Base-by-base conservation (phyloP, 2,113 vertebrate genomes). In the Sakesphorus luctuosus region DNA sequence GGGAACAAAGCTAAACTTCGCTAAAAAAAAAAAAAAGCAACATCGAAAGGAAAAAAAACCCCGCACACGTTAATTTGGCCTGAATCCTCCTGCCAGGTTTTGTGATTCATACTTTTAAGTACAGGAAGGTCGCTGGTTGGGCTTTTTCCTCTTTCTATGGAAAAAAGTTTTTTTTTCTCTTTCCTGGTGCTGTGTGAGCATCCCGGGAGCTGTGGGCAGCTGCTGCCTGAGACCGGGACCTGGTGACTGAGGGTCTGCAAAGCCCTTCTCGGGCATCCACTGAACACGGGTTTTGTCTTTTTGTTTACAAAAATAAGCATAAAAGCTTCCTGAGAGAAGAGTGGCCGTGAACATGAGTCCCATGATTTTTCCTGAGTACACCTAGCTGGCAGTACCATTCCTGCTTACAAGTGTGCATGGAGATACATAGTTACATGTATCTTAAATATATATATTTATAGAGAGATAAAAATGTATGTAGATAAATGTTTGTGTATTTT, bases 101-200 rank as follows among this genome's bases (percentile, higher is more conserved):
- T 80, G 65, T 84, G 93, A 58, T 95, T 92, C 90, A 77, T 65
- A 49, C 50, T 66, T 77, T 80, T 43, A 20, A 69, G 46, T 44
- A 66, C 93, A 94, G 93, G 91, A 91, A 95, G 81, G 73, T 94
- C 33, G 43, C 65, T 50, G 65, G 65, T 50, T 58, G 79, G 24
- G 43, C 76, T 62, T 77, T 93, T 90, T 93, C 85, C 92, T 86
- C 72, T 93, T 36, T 78, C 36, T 19, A 12, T 96, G 91, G 89
- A 84, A 95, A 93, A 44, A 59, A 17, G 3, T 14, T 43, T 56
- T 62, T 63, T 84, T 65, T 29, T 4, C 56, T 26, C 71, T 88
- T 87, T 94, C 67, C 82, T 44, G 75, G 63, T 68, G 56, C 85
- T 68, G 28, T 46, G n/a, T 2, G 68, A 78, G 6, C 3, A 65